phyloP scores from a whole-genome alignment of 2,113 vertebrate species.

The Thomomys bottae region DNA sequence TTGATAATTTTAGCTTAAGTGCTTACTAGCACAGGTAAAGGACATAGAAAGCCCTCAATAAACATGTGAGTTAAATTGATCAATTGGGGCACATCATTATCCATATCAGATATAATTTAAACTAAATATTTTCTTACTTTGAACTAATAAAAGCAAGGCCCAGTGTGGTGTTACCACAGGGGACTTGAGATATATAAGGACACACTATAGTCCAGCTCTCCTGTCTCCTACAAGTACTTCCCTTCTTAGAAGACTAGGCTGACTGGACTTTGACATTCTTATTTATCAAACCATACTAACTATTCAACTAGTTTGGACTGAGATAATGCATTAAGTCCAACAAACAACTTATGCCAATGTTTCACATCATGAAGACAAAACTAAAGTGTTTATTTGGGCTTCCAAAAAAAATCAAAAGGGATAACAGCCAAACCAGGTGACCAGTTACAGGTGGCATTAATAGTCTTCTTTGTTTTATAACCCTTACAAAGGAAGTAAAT shows the following conservation, averaged over 20 bases:
- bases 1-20: background rate
- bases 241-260: background rate
- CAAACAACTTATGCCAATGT: background rate
- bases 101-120: slow-evolving; percentile 9
- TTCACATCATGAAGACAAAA: background rate
- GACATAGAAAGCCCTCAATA: slow-evolving; percentile 9
- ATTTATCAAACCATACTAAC: slow-evolving; percentile 28
- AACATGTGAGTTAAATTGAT: slow-evolving; percentile 37
- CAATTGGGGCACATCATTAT: slow-evolving; percentile 1
- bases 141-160: background rate
- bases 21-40: slow-evolving; percentile 14
- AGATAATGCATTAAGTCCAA: background rate
- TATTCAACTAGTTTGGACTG: background rate
- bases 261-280: background rate
- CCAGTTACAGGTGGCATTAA: background rate
- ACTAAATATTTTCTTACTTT: slow-evolving; percentile 3
- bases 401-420: background rate
- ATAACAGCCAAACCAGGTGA: background rate
- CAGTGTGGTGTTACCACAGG: background rate
- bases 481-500: background rate
- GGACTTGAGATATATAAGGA: background rate
- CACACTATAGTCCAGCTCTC: background rate
- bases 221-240: background rate
- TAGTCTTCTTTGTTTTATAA: background rate
- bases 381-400: background rate